Evolutionary conservation across 2,888 invertebrate genomes (phyloP).

Genomic region (Atethmia centrago): DNA sequence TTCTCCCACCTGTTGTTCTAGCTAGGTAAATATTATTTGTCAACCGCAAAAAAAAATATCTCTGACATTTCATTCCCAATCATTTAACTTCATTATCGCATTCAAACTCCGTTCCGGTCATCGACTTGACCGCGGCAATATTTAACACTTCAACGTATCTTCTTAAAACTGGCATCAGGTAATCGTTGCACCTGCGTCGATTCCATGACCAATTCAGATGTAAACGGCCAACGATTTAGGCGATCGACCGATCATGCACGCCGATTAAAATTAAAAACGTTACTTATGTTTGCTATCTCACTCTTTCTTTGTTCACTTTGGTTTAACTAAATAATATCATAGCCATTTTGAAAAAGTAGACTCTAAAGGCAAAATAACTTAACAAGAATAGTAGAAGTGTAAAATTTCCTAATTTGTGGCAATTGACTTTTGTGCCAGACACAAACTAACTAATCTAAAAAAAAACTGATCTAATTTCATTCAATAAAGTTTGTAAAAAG

Average conservation of each 20-base stretch:
- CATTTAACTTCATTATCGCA: not conserved
- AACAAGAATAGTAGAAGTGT: not conserved
- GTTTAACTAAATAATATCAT: not conserved
- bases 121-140: slow-evolving; percentile 13
- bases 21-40: not conserved
- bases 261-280: slow-evolving; percentile 18
- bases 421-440: slow-evolving; percentile 28
- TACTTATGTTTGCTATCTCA: slow-evolving; percentile 12
- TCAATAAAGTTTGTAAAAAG: not conserved
- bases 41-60: not conserved
- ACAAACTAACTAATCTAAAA: slow-evolving; percentile 22
- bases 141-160: slow-evolving; percentile 16
- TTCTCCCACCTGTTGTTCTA: not conserved
- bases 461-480: not conserved
- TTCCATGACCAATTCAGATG: slow-evolving; percentile 27
- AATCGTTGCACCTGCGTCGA: slow-evolving; percentile 12
- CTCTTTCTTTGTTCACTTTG: slow-evolving; percentile 9
- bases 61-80: not conserved
- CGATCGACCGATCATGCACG: slow-evolving; percentile 43
- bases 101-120: slow-evolving; percentile 12
- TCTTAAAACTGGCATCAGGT: slow-evolving; percentile 15
- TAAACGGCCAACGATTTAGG: slow-evolving; percentile 30
- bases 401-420: slow-evolving; percentile 43
- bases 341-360: not conserved
- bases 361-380: not conserved